Base-by-base conservation (phyloP, 37 sponge, comb jelly and placozoan species). In the Haliclona indistincta region DNA sequence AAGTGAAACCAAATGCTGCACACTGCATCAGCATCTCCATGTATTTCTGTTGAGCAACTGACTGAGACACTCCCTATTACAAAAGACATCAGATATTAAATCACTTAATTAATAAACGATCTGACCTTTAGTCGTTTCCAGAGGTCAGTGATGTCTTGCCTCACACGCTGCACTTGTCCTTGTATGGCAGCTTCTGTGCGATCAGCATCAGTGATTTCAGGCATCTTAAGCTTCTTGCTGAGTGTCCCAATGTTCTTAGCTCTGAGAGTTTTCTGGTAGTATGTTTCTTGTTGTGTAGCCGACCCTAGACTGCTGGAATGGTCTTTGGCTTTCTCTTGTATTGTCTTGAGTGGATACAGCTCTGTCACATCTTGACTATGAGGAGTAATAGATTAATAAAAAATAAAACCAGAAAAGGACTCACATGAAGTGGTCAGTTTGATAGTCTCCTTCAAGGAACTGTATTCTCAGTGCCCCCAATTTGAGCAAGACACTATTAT, bases 81-180 rank as follows among this genome's bases (percentile, higher is more conserved):
- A 30, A 8, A 8, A 43, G n/a, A 43, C 32, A 45, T 30, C 20
- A 70, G 5, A 70, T 28, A 70, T 40, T n/a, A 5, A 56, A 33
- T 56, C 60, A 73, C n/a, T 26, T 29, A 13, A 53, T 49, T 8
- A 29, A 4, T 67, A 30, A 41, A 49, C 34, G n/a, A 40, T 28
- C 80, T 33, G n/a, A 93, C 94, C 79, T 82, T 63, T 26, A 95
- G 58, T 72, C 83, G 80, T 71, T 84, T 88, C 96, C 96, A 95
- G 53, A 70, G 81, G 56, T 95, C 92, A 17, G 79, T 30, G 49
- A 91, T 65, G 34, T 68, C 69, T 4, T 26, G 38, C 61, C 79
- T 81, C 20, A 95, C 71, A 2, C 64, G 54, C 60, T 93, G 85
- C 62, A 88, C 81, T 41, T 78, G 69, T 13, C 73, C 87, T 30